A percentile compares a stretch with the other conserved stretches of the same genome.
Conservation (phyloP, 1,140 invertebrate species). For the Bacillus rossius region DNA sequence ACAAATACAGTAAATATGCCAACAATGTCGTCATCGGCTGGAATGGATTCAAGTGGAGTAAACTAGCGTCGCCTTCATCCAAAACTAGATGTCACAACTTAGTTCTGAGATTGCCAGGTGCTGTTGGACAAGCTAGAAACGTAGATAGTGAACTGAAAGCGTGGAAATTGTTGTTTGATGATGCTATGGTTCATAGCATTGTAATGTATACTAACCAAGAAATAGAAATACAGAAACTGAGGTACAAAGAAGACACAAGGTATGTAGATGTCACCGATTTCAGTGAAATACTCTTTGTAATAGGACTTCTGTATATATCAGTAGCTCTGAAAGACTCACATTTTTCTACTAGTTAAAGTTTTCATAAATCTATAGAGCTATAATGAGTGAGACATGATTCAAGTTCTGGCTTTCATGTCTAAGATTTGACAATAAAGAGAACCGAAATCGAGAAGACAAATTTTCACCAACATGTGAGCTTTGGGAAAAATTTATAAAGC, state of each 20-base stretch:
- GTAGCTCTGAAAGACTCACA: background rate
- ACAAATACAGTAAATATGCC: too few relatives aligned
- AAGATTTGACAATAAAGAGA: constrained; percentile 20
- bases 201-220: background rate
- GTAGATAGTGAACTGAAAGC: background rate
- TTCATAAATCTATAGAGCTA: background rate
- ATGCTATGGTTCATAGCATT: background rate
- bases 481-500: background rate
- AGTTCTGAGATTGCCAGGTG: background rate
- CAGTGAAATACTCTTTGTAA: too few relatives aligned
- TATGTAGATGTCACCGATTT: too few relatives aligned
- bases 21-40: too few relatives aligned
- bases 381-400: background rate
- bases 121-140: background rate
- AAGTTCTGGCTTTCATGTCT: background rate
- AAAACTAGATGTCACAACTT: too few relatives aligned
- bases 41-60: too few relatives aligned
- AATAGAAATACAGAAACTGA: background rate
- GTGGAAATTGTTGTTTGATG: too few relatives aligned
- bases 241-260: background rate
- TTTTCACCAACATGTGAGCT: background rate
- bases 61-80: too few relatives aligned
- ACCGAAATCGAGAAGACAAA: constrained; percentile 3
- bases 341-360: background rate
- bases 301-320: background rate